Evolutionary conservation across 2,888 invertebrate genomes (phyloP), one percentile per base, ranked within the genome.

Genomic region (Choreutis nemorana): DNA sequence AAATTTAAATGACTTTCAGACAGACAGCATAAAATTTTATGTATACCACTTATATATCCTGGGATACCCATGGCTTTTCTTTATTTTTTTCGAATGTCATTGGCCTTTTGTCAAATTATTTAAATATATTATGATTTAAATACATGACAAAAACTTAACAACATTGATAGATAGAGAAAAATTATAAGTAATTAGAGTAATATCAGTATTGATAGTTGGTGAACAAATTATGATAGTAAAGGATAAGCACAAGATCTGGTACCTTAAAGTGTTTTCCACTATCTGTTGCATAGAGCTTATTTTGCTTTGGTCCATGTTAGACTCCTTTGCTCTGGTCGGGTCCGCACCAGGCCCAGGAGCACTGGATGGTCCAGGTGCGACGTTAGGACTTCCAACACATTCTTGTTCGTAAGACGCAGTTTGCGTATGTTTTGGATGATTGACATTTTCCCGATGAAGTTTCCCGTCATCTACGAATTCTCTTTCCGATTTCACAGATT

Each of bases 231-330:
- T n/a, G n/a, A n/a, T n/a, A n/a, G n/a, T n/a, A n/a, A n/a, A n/a
- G n/a, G n/a, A n/a, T n/a, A n/a, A n/a, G n/a, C n/a, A 11, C 41
- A 35, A 40, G 30, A 26, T 34, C 49, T 35, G 32, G 48, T 75
- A 85, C 85, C 84, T 84, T 52, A 85, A 78, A 50, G 83, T 81
- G 55, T 83, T 84, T 55, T 85, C 85, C 42, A 85, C 82, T 56
- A 84, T 81, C 55, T 83, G 81, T 44, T 84, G 83, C 71, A 85
- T 83, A 37, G 77, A 77, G 51, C 70, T 61, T 54, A 77, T 61
- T 66, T 73, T 75, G 45, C 51, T 57, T 15, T 70, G 59, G 57
- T 79, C 79, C 79, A 80, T 79, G 41, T 62, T 67, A 44, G 70
- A 53, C 50, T 67, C 72, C 41, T 53, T 55, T 40, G 41, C 51